phyloP scores from a whole-genome alignment of 2,888 invertebrate genomes.

The Arrhopalites spinosus region DNA sequence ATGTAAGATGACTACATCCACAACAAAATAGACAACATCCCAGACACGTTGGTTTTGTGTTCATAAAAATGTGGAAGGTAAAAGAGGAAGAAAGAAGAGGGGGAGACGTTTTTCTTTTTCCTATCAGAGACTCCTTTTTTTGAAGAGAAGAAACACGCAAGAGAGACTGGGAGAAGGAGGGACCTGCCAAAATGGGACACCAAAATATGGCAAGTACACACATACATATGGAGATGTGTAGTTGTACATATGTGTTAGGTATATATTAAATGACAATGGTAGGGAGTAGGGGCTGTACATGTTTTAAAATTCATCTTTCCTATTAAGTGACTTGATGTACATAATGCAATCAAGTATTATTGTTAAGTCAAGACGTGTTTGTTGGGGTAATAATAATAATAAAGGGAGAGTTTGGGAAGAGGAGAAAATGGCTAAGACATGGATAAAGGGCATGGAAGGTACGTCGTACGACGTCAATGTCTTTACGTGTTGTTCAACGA shows the following conservation, averaged over 20 bases:
- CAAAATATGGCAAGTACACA: not conserved
- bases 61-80: no score
- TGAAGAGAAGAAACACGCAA: no score
- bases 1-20: not conserved
- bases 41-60: not conserved
- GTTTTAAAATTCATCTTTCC: slow-evolving; percentile 23
- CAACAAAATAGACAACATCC: not conserved
- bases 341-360: slow-evolving; percentile 23
- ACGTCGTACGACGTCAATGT: not conserved
- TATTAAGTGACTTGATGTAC: slow-evolving; percentile 14
- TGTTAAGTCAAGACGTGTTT: slow-evolving; percentile 17
- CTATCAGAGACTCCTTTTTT: no score
- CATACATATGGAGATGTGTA: not conserved
- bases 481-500: not conserved
- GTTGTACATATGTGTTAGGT: no score
- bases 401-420: not conserved
- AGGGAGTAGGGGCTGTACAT: not conserved
- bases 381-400: not conserved
- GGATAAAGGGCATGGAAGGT: not conserved
- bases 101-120: no score
- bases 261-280: no score
- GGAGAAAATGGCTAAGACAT: not conserved
- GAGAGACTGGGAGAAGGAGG: no score
- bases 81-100: no score
- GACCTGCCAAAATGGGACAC: no score